Evolutionary conservation across 2,113 vertebrate species (phyloP).

Genomic region (Passer montanus): DNA sequence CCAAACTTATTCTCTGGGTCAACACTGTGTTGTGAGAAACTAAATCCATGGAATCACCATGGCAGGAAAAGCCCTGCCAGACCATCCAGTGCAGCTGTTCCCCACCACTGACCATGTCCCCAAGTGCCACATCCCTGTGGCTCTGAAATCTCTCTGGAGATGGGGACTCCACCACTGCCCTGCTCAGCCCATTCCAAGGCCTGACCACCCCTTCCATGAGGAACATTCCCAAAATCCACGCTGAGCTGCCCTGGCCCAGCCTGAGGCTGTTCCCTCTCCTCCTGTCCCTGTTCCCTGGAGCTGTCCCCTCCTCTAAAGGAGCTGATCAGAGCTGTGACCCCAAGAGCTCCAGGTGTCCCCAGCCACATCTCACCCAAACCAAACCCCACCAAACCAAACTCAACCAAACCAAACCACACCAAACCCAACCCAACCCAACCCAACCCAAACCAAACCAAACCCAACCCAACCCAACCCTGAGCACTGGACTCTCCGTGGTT

Average conservation of each 20-base stretch:
- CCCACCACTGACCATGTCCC: background rate
- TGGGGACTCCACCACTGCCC: background rate
- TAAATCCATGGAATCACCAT: background rate
- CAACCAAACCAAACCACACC: rapidly evolving
- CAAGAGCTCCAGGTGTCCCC: background rate
- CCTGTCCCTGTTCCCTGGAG: background rate
- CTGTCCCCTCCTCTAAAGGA: background rate
- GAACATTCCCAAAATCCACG: background rate
- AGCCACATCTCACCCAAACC: rapidly evolving
- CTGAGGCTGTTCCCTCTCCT: background rate
- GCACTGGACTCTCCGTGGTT: rapidly evolving
- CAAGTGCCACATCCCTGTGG: background rate
- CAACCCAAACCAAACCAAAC: rapidly evolving
- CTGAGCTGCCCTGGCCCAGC: background rate
- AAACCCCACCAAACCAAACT: rapidly evolving
- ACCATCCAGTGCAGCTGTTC: rapidly evolving
- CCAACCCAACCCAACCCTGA: rapidly evolving
- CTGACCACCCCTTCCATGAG: background rate
- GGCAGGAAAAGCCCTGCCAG: background rate
- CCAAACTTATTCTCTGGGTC: background rate
- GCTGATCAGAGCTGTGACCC: background rate
- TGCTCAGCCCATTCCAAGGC: rapidly evolving
- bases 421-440: rapidly evolving
- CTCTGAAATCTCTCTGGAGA: background rate
- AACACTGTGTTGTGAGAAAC: rapidly evolving